Percentiles rank a stretch among this genome's conserved stretches.
These are phyloP conservation scores for Microchirus variegatus DNA, from an alignment of 2,797 vertebrate species.

Conservation along the genomic window DNA sequence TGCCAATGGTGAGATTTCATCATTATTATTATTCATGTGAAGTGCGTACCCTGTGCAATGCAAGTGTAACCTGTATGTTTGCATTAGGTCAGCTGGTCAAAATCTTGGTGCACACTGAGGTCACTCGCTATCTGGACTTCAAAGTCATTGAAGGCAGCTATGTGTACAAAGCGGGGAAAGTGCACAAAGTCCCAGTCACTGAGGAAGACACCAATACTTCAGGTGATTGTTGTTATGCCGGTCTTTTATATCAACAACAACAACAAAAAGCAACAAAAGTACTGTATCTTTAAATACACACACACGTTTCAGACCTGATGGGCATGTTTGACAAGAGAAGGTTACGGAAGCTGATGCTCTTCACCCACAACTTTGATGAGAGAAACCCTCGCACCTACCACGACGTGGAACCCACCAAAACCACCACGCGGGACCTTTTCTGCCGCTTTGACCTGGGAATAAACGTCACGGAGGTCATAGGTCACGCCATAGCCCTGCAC, in stretches of 20 bases:
- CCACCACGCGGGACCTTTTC: conserved; percentile 79
- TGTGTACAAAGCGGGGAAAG: conserved; percentile 77
- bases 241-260: neutral
- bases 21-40: neutral
- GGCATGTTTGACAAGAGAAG: conserved; percentile 86
- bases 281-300: neutral
- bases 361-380: conserved; percentile 76
- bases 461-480: conserved; percentile 81
- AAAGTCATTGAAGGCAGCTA: conserved; percentile 82
- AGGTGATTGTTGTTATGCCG: conserved; percentile 59
- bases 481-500: conserved; percentile 81
- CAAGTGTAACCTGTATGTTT: conserved; percentile 1
- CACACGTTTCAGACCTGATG: conserved; percentile 78
- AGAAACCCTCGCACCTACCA: conserved; percentile 75
- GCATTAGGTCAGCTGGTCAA: conserved; percentile 78
- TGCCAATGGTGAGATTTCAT: conserved; percentile 65
- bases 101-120: conserved; percentile 81
- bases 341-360: conserved; percentile 81
- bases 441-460: conserved; percentile 78
- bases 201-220: conserved; percentile 77
- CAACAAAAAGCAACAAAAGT: no score
- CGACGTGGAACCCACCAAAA: conserved; percentile 75
- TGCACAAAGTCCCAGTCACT: conserved; percentile 81
- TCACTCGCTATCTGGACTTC: conserved; percentile 84
- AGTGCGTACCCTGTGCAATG: neutral